Evolutionary conservation across 2,113 vertebrate genomes (phyloP), one percentile per base, ranked within the genome.

Genomic region (Leucopternis melanops): DNA sequence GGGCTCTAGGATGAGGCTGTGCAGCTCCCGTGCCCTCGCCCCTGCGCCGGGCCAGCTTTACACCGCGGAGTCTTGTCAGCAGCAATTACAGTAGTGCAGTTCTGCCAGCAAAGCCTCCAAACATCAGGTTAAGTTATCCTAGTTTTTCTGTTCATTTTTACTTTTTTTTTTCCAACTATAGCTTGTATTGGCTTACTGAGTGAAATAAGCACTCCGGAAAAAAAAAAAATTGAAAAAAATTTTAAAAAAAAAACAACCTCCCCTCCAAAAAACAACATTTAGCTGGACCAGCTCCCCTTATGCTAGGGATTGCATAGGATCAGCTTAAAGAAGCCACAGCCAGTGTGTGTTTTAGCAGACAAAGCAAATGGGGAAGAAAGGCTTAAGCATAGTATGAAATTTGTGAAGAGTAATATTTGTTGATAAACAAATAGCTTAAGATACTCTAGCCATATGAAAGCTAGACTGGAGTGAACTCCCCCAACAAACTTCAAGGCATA

Each of bases 401-500:
- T 91, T 85, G 88, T 70, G 50, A 87, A 45, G 36, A 85, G 47
- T 52, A 93, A 13, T 74, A 62, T 44, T 87, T 73, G 66, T 91
- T 27, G 94, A 88, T 84, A 96, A 96, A 95, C 16, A 97, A 94
- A 69, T 44, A 81, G n/a, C 69, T 80, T 91, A 78, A 94, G 88
- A 74, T 93, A n/a, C 69, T 65, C 89, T 49, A 80, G 50, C 59
- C 91, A 81, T 92, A 49, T 14, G 16, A 59, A 96, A 93, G 22
- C 59, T 40, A 80, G 69, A 62, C 36, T 65, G 85, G 88, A 80
- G 81, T 52, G 57, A 95, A 70, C 34, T 74, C 20, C 19, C 25
- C 14, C 40, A 72, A 38, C 40, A 86, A 91, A 90, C 42, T 75
- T 83, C 32, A 42, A 87, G 86, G 84, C 40, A 22, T 10, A 88